Conservation (phyloP, 2,113 vertebrate genomes). For the Heptranchias perlo region DNA sequence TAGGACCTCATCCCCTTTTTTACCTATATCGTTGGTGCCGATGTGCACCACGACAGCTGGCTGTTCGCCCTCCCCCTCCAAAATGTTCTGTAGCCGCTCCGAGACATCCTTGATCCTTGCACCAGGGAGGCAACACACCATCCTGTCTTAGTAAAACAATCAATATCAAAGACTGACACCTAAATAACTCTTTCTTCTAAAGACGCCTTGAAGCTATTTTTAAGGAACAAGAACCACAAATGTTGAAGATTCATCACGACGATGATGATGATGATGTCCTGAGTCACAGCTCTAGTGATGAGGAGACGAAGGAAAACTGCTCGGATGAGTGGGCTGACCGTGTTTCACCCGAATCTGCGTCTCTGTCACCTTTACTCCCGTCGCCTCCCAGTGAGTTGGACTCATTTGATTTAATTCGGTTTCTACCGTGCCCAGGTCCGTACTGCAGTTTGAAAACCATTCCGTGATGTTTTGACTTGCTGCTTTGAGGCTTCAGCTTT, state of each 20-base stretch:
- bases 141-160: not conserved
- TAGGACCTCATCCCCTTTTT: too few species aligned
- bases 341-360: constrained; percentile 52
- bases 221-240: constrained; percentile 53
- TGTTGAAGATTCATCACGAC: constrained; percentile 52
- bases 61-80: too few species aligned
- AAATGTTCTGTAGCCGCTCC: too few species aligned
- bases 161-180: not conserved
- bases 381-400: constrained; percentile 45
- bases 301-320: constrained; percentile 36
- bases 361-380: constrained; percentile 44
- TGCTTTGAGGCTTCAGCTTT: not conserved
- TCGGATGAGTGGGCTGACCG: constrained; percentile 40
- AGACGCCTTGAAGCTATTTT: constrained; percentile 60
- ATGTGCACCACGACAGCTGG: too few species aligned
- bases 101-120: too few species aligned
- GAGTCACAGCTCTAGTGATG: constrained; percentile 49
- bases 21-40: too few species aligned
- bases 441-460: not conserved
- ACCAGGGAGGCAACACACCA: too few species aligned
- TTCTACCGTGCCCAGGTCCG: not conserved
- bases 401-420: not conserved
- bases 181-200: constrained; percentile 39
- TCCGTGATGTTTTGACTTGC: not conserved
- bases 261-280: constrained; percentile 52